Base-by-base conservation (phyloP, 2,888 invertebrate genomes). In the Agrenia bidenticulata region DNA sequence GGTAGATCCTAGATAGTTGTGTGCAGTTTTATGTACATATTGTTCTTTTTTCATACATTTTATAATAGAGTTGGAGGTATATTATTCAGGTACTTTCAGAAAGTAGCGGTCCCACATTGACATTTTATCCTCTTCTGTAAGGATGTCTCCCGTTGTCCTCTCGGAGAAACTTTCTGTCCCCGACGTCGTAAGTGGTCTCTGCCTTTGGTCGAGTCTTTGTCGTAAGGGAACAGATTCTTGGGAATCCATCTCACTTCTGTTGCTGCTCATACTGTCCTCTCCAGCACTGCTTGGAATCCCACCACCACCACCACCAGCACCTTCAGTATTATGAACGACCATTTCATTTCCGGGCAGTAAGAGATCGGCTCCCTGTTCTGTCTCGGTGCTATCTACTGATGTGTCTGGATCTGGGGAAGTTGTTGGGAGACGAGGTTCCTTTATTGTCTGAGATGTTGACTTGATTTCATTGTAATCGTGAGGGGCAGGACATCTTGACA, bases 101-200 rank as follows among this genome's bases (percentile, higher is more conserved):
- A 53, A 71, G 67, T 66, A 66, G 41, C 66, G 64, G n/a, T 69
- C 71, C 70, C 70, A 74, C 13, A 74, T 42, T 27, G 61, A 50
- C 37, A 66, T 69, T 37, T 71, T 74, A 21, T 74, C 72, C 27
- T 72, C 72, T 61, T 74, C 74, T 13, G 68, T 71, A 60, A 71
- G 61, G 27, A 66, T 63, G 15, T 63, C 62, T 21, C 32, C 32
- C 32, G 32, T 32, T 32, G 32, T 32, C 32, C 32, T 32, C 11
- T 32, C 32, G 5, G 32, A 32, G 32, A 32, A 32, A 11, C 5
- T 32, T 32, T 32, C 32, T 32, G 11, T 11, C 11, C 5, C 11
- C 32, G 32, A 32, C 4, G 32, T 32, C 32, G 32, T 32, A 32
- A 32, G 32, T 32, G 32, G 32, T 32, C 32, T 32, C 32, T 53